Conservation (phyloP, 2,888 invertebrate species). For the Drosophila neotestacea region DNA sequence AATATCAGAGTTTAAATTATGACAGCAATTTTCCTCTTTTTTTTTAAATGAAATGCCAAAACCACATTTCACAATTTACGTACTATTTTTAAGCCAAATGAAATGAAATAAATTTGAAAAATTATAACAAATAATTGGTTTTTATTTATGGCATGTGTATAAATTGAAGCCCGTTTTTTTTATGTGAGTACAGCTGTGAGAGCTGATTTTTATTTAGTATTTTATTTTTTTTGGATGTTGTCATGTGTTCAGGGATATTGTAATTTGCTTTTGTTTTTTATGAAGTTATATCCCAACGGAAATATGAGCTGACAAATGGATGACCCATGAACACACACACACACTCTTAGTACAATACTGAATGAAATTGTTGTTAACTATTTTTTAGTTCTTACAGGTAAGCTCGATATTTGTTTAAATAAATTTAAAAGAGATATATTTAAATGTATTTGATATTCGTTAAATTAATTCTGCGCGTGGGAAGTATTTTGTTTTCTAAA, state of each 20-base stretch:
- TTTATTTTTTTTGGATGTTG: constrained; percentile 4
- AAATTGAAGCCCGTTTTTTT: constrained; percentile 39
- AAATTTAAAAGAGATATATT: constrained; percentile 12
- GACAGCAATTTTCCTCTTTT: constrained; percentile 8
- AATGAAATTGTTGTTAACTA: constrained; percentile 24
- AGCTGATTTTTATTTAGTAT: constrained; percentile 1
- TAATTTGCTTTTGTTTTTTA: constrained; percentile 34
- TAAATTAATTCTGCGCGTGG: constrained; percentile 46
- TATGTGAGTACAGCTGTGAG: constrained; percentile 18
- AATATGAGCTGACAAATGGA: constrained; percentile 39
- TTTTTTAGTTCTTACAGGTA: constrained; percentile 61
- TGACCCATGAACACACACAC: constrained; percentile 15
- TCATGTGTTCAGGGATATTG: constrained; percentile 5
- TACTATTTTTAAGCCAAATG: constrained; percentile 22
- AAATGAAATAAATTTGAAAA: constrained; percentile 51
- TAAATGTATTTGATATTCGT: constrained; percentile 2
- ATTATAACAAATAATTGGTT: constrained; percentile 57
- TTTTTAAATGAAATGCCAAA: constrained; percentile 6
- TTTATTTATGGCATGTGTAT: constrained; percentile 52
- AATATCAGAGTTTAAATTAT: constrained; percentile 33
- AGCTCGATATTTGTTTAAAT: constrained; percentile 30
- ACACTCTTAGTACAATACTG: not conserved
- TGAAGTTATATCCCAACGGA: constrained; percentile 36
- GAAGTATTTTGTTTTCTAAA: constrained; percentile 40
- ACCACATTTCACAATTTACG: constrained; percentile 23